A percentile compares a stretch with the other conserved stretches of the same genome.
Evolutionary conservation across 2,888 invertebrate genomes (phyloP).

Genomic region (Acheta domesticus): DNA sequence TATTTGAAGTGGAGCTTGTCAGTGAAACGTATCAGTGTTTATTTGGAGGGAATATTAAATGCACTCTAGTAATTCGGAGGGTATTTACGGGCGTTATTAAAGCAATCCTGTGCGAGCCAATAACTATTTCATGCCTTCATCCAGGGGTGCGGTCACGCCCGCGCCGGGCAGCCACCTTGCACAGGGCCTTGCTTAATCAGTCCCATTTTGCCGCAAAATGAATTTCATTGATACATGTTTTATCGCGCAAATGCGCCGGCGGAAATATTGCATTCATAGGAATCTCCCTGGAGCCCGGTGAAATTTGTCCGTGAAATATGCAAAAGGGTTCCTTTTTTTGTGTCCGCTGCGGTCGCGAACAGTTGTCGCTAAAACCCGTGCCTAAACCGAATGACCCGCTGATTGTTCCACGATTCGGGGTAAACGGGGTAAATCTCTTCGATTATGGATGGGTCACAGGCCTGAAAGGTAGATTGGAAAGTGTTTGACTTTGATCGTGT

Average conservation of each 20-base stretch:
- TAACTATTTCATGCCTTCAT: conserved; percentile 7
- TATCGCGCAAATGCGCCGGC: background rate
- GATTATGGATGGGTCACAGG: no score
- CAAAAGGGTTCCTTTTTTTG: no score
- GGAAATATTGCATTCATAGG: background rate
- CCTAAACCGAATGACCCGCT: no score
- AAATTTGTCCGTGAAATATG: no score
- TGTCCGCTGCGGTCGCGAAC: no score
- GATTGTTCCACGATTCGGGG: no score
- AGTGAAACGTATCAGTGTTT: background rate
- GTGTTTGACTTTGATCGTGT: no score
- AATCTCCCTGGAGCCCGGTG: no score
- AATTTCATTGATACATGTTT: background rate
- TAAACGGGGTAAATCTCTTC: no score
- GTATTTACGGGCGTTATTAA: background rate
- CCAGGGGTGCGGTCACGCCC: background rate
- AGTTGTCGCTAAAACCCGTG: no score
- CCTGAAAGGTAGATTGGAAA: no score
- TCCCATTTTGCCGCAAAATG: background rate
- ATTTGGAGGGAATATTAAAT: background rate
- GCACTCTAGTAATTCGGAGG: background rate
- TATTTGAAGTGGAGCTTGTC: background rate
- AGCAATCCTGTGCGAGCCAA: background rate
- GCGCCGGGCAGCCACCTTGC: background rate
- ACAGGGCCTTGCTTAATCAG: background rate